phyloP scores from a whole-genome alignment of 2,113 vertebrate species.

The Peromyscus polionotus region DNA sequence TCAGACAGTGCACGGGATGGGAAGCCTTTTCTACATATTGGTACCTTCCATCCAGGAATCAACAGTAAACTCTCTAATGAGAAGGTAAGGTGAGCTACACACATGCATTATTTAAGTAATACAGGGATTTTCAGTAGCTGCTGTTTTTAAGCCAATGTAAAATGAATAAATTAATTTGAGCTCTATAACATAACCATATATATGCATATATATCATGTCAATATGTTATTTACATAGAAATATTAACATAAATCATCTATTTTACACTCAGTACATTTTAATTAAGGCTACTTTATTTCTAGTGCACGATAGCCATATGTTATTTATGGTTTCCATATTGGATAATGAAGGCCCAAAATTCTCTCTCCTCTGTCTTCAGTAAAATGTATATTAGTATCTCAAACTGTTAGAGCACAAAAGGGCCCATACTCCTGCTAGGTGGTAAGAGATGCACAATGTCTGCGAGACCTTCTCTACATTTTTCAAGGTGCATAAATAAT shows the following conservation, averaged over 20 bases:
- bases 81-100: not conserved
- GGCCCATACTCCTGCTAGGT: not conserved
- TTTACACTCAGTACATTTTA: not conserved
- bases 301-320: not conserved
- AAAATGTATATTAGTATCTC: not conserved
- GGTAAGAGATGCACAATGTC: not conserved
- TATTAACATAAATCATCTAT: not conserved
- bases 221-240: constrained; percentile 4
- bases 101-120: not conserved
- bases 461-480: not conserved
- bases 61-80: not conserved
- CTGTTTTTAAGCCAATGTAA: not conserved
- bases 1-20: not conserved
- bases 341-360: not conserved
- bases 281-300: not conserved
- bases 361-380: not conserved
- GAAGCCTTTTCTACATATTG: not conserved
- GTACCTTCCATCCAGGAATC: not conserved
- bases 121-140: not conserved
- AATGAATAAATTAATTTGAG: not conserved
- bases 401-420: not conserved
- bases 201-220: not conserved
- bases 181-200: not conserved
- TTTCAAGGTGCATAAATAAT: not conserved
- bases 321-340: not conserved